Conservation (phyloP, 2,888 invertebrate genomes). For the Oxystoma pomonae region DNA sequence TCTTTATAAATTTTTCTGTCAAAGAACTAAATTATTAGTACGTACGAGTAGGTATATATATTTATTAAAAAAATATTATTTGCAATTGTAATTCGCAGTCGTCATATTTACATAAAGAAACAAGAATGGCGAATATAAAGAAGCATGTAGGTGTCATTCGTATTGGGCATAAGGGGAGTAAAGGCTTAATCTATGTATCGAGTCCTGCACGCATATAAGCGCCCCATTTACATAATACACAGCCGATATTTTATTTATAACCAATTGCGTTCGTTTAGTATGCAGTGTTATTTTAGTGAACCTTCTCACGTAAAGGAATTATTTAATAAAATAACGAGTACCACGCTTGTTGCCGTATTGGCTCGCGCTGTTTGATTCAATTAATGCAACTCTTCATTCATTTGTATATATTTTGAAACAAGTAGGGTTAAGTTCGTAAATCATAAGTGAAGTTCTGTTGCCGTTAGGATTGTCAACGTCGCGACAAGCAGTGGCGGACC, state of each 20-base stretch:
- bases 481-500: too few relatives aligned
- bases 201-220: constrained; percentile 21
- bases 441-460: too few relatives aligned
- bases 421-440: too few relatives aligned
- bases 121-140: constrained; percentile 20
- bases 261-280: constrained; percentile 20
- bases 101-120: constrained; percentile 23
- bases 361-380: too few relatives aligned
- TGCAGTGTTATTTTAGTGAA: constrained; percentile 21
- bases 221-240: constrained; percentile 2
- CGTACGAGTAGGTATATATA: background rate
- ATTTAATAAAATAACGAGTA: too few relatives aligned
- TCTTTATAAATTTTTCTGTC: too few relatives aligned
- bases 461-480: too few relatives aligned
- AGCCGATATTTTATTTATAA: constrained; percentile 8
- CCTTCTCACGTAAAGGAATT: background rate
- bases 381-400: too few relatives aligned
- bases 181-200: constrained; percentile 23
- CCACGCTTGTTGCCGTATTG: too few relatives aligned
- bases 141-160: constrained; percentile 23
- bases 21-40: background rate
- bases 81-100: constrained; percentile 21
- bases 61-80: constrained; percentile 8
- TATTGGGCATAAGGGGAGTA: background rate
- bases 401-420: too few relatives aligned